These are phyloP conservation scores for Caenorhabditis sp. DNA, from an alignment of 2,888 invertebrate species.

Conservation along the genomic window DNA sequence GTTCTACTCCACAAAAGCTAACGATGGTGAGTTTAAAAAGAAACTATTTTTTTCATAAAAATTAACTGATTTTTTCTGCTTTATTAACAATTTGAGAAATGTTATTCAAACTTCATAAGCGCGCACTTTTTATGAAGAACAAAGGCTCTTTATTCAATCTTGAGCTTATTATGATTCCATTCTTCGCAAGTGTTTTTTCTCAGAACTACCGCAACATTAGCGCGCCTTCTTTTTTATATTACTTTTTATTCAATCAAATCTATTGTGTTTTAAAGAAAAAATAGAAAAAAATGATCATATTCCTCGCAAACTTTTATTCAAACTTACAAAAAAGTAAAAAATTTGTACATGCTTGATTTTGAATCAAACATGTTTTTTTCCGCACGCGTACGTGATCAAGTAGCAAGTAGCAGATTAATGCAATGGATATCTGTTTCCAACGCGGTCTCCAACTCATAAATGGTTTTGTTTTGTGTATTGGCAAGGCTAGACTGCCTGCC, in stretches of 20 bases:
- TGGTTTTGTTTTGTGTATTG: slow-evolving; percentile 18
- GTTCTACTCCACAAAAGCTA: slow-evolving; percentile 50
- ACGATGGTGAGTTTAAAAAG: slow-evolving; percentile 20
- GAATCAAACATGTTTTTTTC: not conserved
- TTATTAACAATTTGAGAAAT: too few relatives aligned
- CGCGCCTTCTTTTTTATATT: too few relatives aligned
- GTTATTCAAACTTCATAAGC: too few relatives aligned
- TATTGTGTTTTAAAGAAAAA: too few relatives aligned
- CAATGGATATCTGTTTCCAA: slow-evolving; percentile 33
- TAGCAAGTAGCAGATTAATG: slow-evolving; percentile 20
- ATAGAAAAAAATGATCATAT: too few relatives aligned
- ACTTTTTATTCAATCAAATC: too few relatives aligned
- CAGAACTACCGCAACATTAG: too few relatives aligned
- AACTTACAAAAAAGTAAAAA: too few relatives aligned
- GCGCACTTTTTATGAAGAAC: too few relatives aligned
- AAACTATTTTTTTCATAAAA: not conserved
- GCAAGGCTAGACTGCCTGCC: not conserved
- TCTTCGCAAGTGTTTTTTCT: not conserved
- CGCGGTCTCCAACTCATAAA: slow-evolving; percentile 5
- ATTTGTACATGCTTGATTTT: too few relatives aligned
- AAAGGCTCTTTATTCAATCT: not conserved
- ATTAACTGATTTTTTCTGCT: not conserved
- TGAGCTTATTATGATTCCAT: not conserved
- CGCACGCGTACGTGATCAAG: slow-evolving; percentile 17
- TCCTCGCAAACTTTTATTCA: slow-evolving; percentile 11